Evolutionary conservation across 2,113 vertebrate genomes (phyloP), one percentile per base, ranked within the genome.

Genomic region (Engystomops pustulosus): DNA sequence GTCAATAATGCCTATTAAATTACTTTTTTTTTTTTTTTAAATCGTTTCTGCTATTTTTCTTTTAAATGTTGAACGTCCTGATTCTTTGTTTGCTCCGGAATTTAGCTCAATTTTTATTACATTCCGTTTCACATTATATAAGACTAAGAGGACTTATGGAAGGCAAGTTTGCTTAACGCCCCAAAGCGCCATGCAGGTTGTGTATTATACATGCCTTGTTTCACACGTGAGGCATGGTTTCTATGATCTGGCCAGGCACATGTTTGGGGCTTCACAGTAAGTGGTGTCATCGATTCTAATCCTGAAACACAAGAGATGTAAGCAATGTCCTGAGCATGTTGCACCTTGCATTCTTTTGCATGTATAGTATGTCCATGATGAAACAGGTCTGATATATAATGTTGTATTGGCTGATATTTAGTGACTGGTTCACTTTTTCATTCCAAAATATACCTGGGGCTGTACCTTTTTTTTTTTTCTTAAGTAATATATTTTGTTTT

Each of bases 401-500:
- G 44, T 75, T 5, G 7, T 75, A 32, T 17, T 32, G 44, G 8
- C 12, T 49, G 32, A 74, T 17, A 10, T 27, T 51, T 75, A 27
- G 47, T 53, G 72, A 75, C 6, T 0, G 6, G 27, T 53, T 75
- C 27, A 75, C 45, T 53, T 75, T 53, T 75, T 53, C 25, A 75
- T 75, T 75, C 47, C 36, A 79, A 12, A 25, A 79, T 60, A 8
- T 45, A 32, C 30, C 44, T 11, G 27, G 38, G 62, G 60, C 6
- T 80, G 60, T n/a, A 65, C 60, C 65, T 11, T 25, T 68, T 68
- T 47, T 47, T 47, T 60, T 60, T 53, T 77, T 79, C 18, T 51
- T 34, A 67, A 69, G 34, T 70, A 70, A 70, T 70, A 76, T 76
- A 76, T 76, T 76, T 53, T 65, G 55, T 62, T 62, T 79, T 79